Evolutionary conservation across 1,140 invertebrate species (phyloP).

Genomic region (Anthonomus grandis): DNA sequence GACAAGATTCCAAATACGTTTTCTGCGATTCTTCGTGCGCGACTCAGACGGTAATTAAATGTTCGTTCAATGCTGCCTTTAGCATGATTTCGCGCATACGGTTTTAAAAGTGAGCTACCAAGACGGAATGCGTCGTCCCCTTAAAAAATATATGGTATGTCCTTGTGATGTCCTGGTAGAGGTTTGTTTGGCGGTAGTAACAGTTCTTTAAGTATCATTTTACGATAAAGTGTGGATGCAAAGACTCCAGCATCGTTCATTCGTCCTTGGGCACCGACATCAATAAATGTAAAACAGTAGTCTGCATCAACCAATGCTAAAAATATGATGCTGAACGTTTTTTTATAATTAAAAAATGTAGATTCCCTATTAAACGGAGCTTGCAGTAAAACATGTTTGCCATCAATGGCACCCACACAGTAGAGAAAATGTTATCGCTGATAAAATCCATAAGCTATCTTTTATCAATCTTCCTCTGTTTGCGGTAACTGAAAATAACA

Average conservation of each 20-base stretch:
- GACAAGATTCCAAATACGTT: neutral
- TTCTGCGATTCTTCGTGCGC: neutral
- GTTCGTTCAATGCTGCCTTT: neutral
- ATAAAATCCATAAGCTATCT: slow-evolving; percentile 17
- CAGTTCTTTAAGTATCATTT: neutral
- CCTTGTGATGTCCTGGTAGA: too few relatives aligned
- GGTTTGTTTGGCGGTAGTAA: neutral
- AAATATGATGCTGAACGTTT: too few relatives aligned
- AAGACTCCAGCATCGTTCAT: too few relatives aligned
- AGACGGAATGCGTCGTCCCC: neutral
- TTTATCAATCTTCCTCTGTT: slow-evolving; percentile 21
- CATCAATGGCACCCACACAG: slow-evolving; percentile 22
- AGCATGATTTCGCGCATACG: neutral
- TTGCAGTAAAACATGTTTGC: slow-evolving; percentile 12
- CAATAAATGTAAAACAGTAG: neutral
- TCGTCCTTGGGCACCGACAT: neutral
- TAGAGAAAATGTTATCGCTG: slow-evolving; percentile 17
- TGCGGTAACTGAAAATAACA: slow-evolving; percentile 15
- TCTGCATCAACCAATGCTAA: neutral
- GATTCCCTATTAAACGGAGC: slow-evolving; percentile 1
- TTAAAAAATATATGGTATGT: neutral
- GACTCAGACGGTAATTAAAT: neutral
- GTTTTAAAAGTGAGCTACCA: neutral
- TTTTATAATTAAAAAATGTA: slow-evolving; percentile 3
- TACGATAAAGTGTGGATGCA: neutral